Base-by-base conservation (phyloP, 2,888 invertebrate species). In the Cryptocheilus praepositus region DNA sequence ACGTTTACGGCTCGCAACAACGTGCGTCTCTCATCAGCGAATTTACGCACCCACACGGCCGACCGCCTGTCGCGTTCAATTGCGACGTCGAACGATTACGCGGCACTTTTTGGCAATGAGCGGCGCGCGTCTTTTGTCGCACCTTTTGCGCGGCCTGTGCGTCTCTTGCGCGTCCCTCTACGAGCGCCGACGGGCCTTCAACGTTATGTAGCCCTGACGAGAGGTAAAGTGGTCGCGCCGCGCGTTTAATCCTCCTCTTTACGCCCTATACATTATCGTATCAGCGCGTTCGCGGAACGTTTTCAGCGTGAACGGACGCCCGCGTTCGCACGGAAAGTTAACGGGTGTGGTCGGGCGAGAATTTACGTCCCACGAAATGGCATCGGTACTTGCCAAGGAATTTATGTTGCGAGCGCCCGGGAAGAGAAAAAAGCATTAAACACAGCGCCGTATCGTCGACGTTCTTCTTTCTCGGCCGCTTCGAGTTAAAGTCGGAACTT, bases 331-430 rank as follows among this genome's bases (percentile, higher is more conserved):
- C 36, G 36, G 36, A 36, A 36, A 36, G 36, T 71, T 75, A 73
- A 80, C 73, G 68, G 67, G 61, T 55, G 16, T 46, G 46, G 46
- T 49, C 53, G 22, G 36, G 22, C 15, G 46, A 58, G 36, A 58
- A 58, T 58, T 58, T 58, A 58, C 43, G 57, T 15, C 22, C 45
- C 18, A 8, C 56, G 56, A 56, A 56, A 56, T 44, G 56, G 56
- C 44, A 44, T 18, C 15, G 54, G 56, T 15, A 56, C 21, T 56
- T 19, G 56, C 43, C 56, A 56, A 56, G 44, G 36, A 56, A 49
- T 49, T 49, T 49, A 49, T 49, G 49, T 49, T 18, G 36, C 36
- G 36, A 36, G 13, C 36, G 36, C 36, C 11, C 4, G 8, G 13
- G 36, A 36, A 36, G 36, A 36, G 36, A 36, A 11, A 36, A 11